phyloP scores from a whole-genome alignment of 1,140 invertebrate genomes.

The Cotesia vestalis region DNA sequence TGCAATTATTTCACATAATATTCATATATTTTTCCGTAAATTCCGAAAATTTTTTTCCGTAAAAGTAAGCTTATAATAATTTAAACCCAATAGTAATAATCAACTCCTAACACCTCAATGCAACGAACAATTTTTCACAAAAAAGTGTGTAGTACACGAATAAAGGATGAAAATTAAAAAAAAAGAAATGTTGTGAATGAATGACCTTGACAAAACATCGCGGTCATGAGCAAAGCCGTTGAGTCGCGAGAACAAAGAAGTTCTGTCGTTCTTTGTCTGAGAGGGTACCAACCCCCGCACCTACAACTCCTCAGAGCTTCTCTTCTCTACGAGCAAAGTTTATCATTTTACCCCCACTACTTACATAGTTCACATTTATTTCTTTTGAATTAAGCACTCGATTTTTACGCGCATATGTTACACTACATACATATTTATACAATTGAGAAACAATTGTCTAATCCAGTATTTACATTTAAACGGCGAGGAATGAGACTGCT shows the following conservation, averaged over 20 bases:
- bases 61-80: too few species aligned
- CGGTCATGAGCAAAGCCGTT: constrained; percentile 52
- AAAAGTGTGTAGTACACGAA: not conserved
- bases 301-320: constrained; percentile 19
- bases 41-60: too few species aligned
- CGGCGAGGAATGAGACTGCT: too few species aligned
- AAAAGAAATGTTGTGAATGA: constrained; percentile 45
- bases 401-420: not conserved
- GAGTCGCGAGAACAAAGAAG: constrained; percentile 56
- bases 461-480: too few species aligned
- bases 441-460: not conserved
- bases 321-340: constrained; percentile 9
- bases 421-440: not conserved
- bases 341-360: constrained; percentile 11
- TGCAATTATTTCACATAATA: too few species aligned
- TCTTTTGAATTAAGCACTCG: not conserved
- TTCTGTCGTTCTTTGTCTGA: constrained; percentile 56
- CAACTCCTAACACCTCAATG: too few species aligned
- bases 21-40: too few species aligned
- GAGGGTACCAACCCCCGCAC: constrained; percentile 43
- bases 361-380: not conserved
- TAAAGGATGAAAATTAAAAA: constrained; percentile 40
- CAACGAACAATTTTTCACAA: too few species aligned
- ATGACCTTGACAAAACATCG: constrained; percentile 60
- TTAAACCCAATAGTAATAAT: too few species aligned